phyloP scores from a whole-genome alignment of 1,140 invertebrate genomes.

The Drosophila hydei region DNA sequence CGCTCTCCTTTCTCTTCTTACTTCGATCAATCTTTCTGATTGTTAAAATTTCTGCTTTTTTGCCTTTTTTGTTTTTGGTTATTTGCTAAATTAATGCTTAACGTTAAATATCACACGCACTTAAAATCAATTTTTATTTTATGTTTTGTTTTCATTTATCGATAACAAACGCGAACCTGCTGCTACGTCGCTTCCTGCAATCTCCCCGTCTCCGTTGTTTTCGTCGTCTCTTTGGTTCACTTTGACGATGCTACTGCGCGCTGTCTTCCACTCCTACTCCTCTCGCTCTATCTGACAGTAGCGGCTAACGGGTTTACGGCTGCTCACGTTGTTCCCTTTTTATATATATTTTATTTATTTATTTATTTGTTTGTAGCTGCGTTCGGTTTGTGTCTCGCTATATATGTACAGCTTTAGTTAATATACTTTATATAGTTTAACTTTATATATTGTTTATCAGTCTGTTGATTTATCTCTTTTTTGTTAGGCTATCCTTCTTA shows the following conservation, averaged over 20 bases:
- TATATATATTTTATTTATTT: conserved; percentile 18
- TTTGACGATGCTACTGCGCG: conserved; percentile 18
- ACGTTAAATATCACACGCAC: conserved; percentile 84
- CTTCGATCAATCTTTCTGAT: conserved; percentile 23
- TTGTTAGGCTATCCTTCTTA: conserved; percentile 71
- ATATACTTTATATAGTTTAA: conserved; percentile 74
- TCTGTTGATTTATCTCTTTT: conserved; percentile 83
- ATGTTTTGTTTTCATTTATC: conserved; percentile 53
- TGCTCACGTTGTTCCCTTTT: conserved; percentile 50
- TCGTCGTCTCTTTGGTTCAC: conserved; percentile 26
- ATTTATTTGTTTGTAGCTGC: conserved; percentile 22
- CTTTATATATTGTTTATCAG: conserved; percentile 83
- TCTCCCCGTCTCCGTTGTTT: conserved; percentile 40
- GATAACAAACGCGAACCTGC: conserved; percentile 69
- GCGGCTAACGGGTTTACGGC: conserved; percentile 34
- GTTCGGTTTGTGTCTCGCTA: conserved; percentile 59
- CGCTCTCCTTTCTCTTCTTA: conserved; percentile 9
- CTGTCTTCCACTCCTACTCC: background rate
- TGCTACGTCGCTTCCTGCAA: conserved; percentile 23
- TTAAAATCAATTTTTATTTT: conserved; percentile 81
- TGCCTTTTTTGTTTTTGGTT: conserved; percentile 75
- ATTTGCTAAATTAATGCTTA: conserved; percentile 83
- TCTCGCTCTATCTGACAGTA: conserved; percentile 22
- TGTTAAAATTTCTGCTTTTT: conserved; percentile 76
- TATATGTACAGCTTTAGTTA: conserved; percentile 76